Base-by-base conservation (phyloP, 2,113 vertebrate genomes). In the Xiphophorus couchianus region DNA sequence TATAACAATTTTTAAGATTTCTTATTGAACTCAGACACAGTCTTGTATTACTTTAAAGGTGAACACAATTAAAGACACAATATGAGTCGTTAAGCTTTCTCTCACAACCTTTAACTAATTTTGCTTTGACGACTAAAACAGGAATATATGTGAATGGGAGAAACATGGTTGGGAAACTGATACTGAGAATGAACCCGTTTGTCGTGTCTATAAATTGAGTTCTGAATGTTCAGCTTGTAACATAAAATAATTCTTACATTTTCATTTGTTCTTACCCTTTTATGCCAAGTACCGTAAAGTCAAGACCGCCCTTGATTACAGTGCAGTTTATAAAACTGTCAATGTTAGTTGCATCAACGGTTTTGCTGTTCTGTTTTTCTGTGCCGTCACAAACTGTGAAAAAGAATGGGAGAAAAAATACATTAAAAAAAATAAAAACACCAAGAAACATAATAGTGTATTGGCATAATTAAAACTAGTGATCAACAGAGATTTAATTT, bases 321-420 rank as follows among this genome's bases (percentile, higher is more conserved):
- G 97, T 98, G 91, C 97, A 98, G 94, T 98, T 98, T 74, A 96
- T 92, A 76, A 98, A 98, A 65, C 92, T 93, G 92, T 97, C 95
- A 2, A 98, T 98, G 88, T 98, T 98, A 22, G 77, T 90, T 0
- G 96, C 96, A 69, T 98, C 96, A 31, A 98, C 97, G 0, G 96
- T 97, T 82, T 97, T 93, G 69, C 88, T 94, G 77, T 74, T 88
- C 22, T 84, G 81, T 0, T 83, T 66, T 1, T 95, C 96, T 7
- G 96, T 98, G 6, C 97, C 97, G 17, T 89, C 86, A 81, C 97
- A 98, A 30, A 93, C 97, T 98, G 73, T 1, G 1, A 64, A 29
- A 44, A 74, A 60, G 70, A 39, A 33, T 67, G n/a, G 60, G 30
- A 4, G 4, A 67, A 54, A 13, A 29, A 48, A 48, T 11, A 10